Percentiles rank a stretch among this genome's conserved stretches.
Evolutionary conservation across 2,888 invertebrate genomes (phyloP).

Genomic region (Gandaritis pyraliata): DNA sequence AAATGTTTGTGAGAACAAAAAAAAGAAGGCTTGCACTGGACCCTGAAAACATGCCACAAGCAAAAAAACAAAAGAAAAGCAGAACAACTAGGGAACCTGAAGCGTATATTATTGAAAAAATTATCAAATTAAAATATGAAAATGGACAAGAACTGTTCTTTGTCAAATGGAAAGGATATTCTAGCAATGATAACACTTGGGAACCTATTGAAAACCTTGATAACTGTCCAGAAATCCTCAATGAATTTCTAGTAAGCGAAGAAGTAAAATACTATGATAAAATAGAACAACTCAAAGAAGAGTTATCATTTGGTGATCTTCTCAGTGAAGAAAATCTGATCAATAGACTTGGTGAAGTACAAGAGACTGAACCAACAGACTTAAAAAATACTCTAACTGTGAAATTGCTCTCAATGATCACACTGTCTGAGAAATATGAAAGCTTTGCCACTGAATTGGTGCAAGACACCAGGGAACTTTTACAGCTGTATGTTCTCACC

Average conservation of each 20-base stretch:
- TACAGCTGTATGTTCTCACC: constrained; percentile 76
- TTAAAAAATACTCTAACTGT: constrained; percentile 70
- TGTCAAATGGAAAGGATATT: constrained; percentile 95
- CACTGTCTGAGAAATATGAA: constrained; percentile 65
- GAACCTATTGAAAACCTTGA: constrained; percentile 91
- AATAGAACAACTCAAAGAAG: constrained; percentile 68
- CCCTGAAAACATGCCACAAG: constrained; percentile 50
- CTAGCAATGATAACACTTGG: constrained; percentile 90
- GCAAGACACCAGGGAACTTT: constrained; percentile 71
- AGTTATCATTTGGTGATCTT: constrained; percentile 72
- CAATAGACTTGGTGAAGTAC: constrained; percentile 68
- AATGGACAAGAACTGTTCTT: constrained; percentile 85
- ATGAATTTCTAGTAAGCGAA: constrained; percentile 59
- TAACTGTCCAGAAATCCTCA: constrained; percentile 83
- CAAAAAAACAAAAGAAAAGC: constrained; percentile 63
- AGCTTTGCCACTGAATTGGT: constrained; percentile 68
- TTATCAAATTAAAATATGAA: constrained; percentile 85
- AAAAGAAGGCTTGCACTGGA: constrained; percentile 63
- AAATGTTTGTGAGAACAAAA: constrained; percentile 61
- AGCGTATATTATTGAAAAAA: constrained; percentile 91
- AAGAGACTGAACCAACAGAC: constrained; percentile 58
- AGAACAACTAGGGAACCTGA: constrained; percentile 59
- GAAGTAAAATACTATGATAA: constrained; percentile 63
- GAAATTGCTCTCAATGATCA: constrained; percentile 73
- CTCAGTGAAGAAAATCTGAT: constrained; percentile 72